Evolutionary conservation across 2,797 vertebrate species (phyloP), one percentile per base, ranked within the genome.

Genomic region (Psittacula echo): DNA sequence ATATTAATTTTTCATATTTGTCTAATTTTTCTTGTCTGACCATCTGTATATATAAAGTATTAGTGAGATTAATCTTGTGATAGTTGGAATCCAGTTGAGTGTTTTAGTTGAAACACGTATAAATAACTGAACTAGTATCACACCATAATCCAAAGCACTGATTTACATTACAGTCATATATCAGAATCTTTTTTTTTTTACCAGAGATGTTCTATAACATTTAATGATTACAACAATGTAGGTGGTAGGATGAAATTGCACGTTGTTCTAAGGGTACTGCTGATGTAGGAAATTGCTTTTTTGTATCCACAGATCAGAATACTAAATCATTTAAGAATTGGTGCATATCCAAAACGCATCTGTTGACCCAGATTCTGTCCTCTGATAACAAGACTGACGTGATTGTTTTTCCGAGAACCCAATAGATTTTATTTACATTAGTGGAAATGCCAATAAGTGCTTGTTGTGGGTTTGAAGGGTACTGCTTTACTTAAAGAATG

Each of bases 1-100:
- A 98, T 98, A 99, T 99, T 99, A 98, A 98, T 98, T 98, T 98
- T 98, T 98, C 98, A 98, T 98, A 98, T 98, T 98, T 99, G 98
- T 98, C 98, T 98, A 98, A 99, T 99, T 99, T 98, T 98, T 98
- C 97, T 98, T 98, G 98, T 98, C 98, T 98, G 98, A 98, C 98
- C 98, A 99, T 99, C 98, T 99, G 99, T 98, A 98, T 98, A 98
- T 98, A 98, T 98, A 98, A 98, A 98, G 97, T 98, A 98, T 98
- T 98, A 98, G 98, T 98, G 98, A 98, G 98, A 99, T 99, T 99
- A 99, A 99, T 99, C 98, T 97, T 97, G 97, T 98, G 98, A 98
- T 99, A 98, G 98, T 98, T 98, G 97, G 97, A 98, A 98, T 97
- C 97, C 98, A 98, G 98, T 98, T 98, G 98, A 98, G 98, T 98